These are phyloP conservation scores for rat (Rattus norvegicus) DNA, from an alignment of 2,113 vertebrate genomes.

Conservation along the genomic window DNA sequence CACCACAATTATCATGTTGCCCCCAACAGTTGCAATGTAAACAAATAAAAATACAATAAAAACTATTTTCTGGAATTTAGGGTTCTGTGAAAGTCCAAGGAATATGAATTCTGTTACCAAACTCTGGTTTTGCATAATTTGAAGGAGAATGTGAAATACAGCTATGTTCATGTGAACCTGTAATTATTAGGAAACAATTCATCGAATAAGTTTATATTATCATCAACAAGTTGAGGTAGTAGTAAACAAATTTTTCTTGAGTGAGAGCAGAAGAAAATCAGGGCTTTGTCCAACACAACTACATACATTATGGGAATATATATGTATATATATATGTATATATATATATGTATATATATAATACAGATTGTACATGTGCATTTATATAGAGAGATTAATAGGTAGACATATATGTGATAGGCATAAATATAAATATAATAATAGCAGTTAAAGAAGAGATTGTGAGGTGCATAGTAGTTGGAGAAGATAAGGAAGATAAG, in stretches of 20 bases:
- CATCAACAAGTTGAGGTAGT: not conserved
- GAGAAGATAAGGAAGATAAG: not conserved
- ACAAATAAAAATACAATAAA: not conserved
- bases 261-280: not conserved
- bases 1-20: not conserved
- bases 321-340: too few species aligned
- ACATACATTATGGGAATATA: not conserved
- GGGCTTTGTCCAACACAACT: not conserved
- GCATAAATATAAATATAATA: not conserved
- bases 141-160: not conserved
- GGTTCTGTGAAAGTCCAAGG: not conserved
- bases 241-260: not conserved
- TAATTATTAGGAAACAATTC: not conserved
- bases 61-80: not conserved
- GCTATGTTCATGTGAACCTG: not conserved
- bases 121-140: constrained; percentile 59
- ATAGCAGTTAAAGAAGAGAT: not conserved
- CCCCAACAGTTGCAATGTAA: not conserved
- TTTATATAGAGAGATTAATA: not conserved
- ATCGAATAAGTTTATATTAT: not conserved
- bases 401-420: not conserved
- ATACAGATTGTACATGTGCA: too few species aligned
- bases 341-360: not conserved
- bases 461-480: not conserved
- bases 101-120: not conserved